Evolutionary conservation across 1,140 invertebrate species (phyloP).

Genomic region (Harpegnathos saltator): DNA sequence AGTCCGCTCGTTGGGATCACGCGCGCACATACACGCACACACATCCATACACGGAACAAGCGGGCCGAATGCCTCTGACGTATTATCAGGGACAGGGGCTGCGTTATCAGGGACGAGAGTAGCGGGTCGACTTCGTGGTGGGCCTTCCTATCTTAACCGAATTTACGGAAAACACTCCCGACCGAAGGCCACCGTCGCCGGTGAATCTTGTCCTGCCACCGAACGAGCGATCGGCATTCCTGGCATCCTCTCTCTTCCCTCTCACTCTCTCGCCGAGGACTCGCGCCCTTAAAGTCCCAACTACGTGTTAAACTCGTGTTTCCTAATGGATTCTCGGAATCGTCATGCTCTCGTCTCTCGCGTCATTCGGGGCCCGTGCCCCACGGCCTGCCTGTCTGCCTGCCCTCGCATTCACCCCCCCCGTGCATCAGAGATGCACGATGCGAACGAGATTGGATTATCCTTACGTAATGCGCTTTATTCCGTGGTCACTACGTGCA

Average conservation of each 20-base stretch:
- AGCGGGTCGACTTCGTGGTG: constrained; percentile 70
- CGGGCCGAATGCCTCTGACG: not conserved
- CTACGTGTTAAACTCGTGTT: constrained; percentile 77
- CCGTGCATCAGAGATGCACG: not conserved
- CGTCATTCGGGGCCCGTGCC: constrained; percentile 54
- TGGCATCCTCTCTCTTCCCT: constrained; percentile 55
- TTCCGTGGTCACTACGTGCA: constrained; percentile 10
- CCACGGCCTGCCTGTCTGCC: not conserved
- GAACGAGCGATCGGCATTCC: constrained; percentile 70
- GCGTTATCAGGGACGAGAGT: constrained; percentile 63
- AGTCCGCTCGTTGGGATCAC: not conserved
- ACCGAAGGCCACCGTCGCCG: constrained; percentile 67
- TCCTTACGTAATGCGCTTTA: constrained; percentile 41
- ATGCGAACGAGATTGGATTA: constrained; percentile 42
- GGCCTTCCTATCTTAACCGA: constrained; percentile 78
- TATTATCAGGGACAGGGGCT: not conserved
- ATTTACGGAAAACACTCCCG: constrained; percentile 78
- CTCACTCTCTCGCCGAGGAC: not conserved
- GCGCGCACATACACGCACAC: too few relatives aligned
- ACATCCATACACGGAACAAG: too few relatives aligned
- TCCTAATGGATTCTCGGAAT: constrained; percentile 78
- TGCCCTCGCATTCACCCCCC: too few relatives aligned
- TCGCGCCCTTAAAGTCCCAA: constrained; percentile 24
- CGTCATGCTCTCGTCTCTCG: constrained; percentile 59
- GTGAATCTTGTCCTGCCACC: constrained; percentile 76